These are phyloP conservation scores for Carettochelys insculpta DNA, from an alignment of 2,113 vertebrate species.

Conservation along the genomic window DNA sequence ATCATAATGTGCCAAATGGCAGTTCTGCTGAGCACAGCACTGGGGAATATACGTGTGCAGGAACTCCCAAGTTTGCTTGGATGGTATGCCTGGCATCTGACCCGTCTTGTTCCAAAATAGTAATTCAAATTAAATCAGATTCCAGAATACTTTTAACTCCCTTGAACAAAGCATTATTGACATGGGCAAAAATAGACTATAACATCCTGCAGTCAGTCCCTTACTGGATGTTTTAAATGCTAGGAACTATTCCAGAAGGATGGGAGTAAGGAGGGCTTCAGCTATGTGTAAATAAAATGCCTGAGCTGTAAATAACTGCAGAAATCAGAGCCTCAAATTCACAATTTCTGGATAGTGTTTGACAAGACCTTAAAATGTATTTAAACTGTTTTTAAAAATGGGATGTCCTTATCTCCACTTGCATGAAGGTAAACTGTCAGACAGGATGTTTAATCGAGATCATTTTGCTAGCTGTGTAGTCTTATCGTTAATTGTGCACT, in stretches of 20 bases:
- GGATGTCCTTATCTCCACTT: background rate
- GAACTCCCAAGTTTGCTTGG: slow-evolving; percentile 14
- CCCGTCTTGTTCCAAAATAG: slow-evolving; percentile 41
- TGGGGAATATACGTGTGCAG: background rate
- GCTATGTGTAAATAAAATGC: slow-evolving; percentile 32
- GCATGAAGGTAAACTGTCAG: background rate
- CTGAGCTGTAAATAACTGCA: slow-evolving; percentile 22
- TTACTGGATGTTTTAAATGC: slow-evolving; percentile 47
- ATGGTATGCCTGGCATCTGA: slow-evolving; percentile 43
- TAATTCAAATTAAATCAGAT: slow-evolving; percentile 49
- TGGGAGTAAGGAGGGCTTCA: background rate
- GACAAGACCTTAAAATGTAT: slow-evolving; percentile 22
- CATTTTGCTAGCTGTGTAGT: background rate
- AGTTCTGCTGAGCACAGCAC: rapidly evolving
- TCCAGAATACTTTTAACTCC: slow-evolving; percentile 18
- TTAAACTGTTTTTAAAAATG: background rate
- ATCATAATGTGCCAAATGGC: background rate
- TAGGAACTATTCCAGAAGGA: background rate
- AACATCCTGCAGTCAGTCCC: background rate
- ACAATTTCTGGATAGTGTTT: slow-evolving; percentile 7
- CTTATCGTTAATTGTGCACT: background rate
- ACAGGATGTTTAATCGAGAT: background rate
- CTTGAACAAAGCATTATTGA: slow-evolving; percentile 46
- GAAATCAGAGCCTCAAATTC: slow-evolving; percentile 23
- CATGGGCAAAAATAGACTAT: slow-evolving; percentile 35